Evolutionary conservation across 2,113 vertebrate genomes (phyloP).

Genomic region (Pandion haliaetus): DNA sequence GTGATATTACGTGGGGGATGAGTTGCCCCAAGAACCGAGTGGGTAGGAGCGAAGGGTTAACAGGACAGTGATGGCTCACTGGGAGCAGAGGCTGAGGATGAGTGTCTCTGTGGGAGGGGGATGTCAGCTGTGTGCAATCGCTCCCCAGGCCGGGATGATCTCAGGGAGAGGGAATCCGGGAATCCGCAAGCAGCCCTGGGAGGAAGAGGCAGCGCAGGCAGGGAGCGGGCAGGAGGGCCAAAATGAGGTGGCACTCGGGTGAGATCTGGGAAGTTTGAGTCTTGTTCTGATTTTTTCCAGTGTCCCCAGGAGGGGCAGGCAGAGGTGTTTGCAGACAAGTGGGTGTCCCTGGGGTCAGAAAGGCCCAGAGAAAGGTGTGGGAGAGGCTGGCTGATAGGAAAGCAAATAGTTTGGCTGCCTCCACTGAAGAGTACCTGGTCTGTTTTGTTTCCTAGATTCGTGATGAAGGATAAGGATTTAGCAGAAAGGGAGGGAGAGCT

Average conservation of each 20-base stretch:
- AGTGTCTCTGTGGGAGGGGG: neutral
- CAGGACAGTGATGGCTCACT: neutral
- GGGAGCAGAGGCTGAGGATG: slow-evolving; percentile 15
- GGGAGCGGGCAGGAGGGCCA: neutral
- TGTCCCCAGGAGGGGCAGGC: neutral
- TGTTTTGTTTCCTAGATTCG: slow-evolving; percentile 54
- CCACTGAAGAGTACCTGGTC: slow-evolving; percentile 30
- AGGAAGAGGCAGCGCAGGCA: neutral
- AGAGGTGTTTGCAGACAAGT: neutral
- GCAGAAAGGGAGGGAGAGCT: slow-evolving; percentile 22
- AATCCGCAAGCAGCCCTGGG: neutral
- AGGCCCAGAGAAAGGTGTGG: neutral
- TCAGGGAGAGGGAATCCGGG: slow-evolving; percentile 43
- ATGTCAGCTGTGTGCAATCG: neutral
- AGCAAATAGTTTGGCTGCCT: slow-evolving; percentile 47
- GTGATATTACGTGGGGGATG: neutral
- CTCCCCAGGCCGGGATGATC: slow-evolving; percentile 19
- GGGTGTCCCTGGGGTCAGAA: neutral
- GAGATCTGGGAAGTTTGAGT: neutral
- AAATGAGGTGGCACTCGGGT: neutral
- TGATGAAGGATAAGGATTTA: slow-evolving; percentile 63
- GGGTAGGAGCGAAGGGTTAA: neutral
- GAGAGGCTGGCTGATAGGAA: neutral
- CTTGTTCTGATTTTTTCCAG: neutral
- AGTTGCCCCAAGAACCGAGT: neutral